Evolutionary conservation across 2,797 vertebrate species (phyloP).

Genomic region (Melanotaenia trifasciata): DNA sequence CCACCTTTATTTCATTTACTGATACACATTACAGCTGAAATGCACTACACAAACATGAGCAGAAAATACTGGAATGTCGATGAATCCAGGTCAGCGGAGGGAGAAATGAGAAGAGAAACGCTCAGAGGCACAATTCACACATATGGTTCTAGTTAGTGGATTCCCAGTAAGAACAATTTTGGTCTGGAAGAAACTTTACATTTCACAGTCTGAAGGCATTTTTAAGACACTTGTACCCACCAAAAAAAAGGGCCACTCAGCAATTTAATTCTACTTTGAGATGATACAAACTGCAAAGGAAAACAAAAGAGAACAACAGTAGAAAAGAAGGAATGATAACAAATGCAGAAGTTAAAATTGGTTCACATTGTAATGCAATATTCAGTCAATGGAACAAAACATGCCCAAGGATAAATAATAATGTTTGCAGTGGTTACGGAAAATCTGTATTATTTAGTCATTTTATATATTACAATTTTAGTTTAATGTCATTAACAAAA

Average conservation of each 20-base stretch:
- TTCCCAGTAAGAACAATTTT: slow-evolving; percentile 66
- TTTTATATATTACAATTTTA: background rate
- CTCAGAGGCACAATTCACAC: slow-evolving; percentile 63
- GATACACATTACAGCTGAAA: slow-evolving; percentile 44
- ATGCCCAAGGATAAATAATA: background rate
- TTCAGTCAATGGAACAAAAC: slow-evolving; percentile 9
- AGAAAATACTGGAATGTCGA: slow-evolving; percentile 40
- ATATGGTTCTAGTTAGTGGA: slow-evolving; percentile 80
- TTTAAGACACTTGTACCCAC: slow-evolving; percentile 55
- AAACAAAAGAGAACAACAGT: slow-evolving; percentile 20
- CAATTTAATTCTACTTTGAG: slow-evolving; percentile 27
- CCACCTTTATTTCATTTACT: slow-evolving; percentile 30
- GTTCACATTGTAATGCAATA: slow-evolving; percentile 28
- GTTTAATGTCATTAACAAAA: background rate
- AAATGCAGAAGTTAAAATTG: slow-evolving; percentile 24
- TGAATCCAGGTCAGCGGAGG: slow-evolving; percentile 51
- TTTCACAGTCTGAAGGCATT: slow-evolving; percentile 75
- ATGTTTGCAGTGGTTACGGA: background rate
- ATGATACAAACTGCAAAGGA: slow-evolving; percentile 26
- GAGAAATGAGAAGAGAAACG: slow-evolving; percentile 30
- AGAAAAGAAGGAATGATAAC: slow-evolving; percentile 2
- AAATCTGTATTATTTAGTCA: background rate
- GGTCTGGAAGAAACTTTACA: slow-evolving; percentile 72
- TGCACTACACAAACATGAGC: slow-evolving; percentile 29
- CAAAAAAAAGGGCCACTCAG: slow-evolving; percentile 52